phyloP scores from a whole-genome alignment of 1,140 invertebrate genomes.

The Coelopa frigida region DNA sequence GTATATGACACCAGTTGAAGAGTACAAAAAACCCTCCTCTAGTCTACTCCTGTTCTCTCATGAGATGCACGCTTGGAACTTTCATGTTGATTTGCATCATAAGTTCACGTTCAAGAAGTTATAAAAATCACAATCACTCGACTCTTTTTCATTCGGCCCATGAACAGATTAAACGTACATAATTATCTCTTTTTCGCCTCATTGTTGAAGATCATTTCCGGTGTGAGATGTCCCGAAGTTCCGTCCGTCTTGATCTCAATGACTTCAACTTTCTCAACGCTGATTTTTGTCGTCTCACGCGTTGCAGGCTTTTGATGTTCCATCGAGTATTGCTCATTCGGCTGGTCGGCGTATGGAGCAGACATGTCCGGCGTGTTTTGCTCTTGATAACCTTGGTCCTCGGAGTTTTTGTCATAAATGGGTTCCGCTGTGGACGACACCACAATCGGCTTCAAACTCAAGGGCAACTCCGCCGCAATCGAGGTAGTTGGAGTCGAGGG shows the following conservation, averaged over 20 bases:
- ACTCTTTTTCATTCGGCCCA: too few relatives aligned
- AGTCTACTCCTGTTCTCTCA: too few relatives aligned
- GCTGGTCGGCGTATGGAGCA: too few relatives aligned
- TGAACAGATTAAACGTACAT: neutral
- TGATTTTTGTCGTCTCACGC: slow-evolving; percentile 23
- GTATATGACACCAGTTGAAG: too few relatives aligned
- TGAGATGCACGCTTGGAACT: too few relatives aligned
- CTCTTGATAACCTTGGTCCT: slow-evolving; percentile 18
- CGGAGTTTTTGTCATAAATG: slow-evolving; percentile 9
- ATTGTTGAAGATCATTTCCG: slow-evolving; percentile 11
- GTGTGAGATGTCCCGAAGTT: slow-evolving; percentile 38
- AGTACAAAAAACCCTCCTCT: too few relatives aligned
- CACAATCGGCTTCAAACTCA: slow-evolving; percentile 27
- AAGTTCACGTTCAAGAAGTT: too few relatives aligned
- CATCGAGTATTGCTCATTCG: too few relatives aligned
- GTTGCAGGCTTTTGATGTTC: too few relatives aligned
- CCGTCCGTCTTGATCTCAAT: slow-evolving; percentile 43
- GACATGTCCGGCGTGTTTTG: too few relatives aligned
- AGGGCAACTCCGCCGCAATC: slow-evolving; percentile 15
- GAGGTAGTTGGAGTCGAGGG: slow-evolving; percentile 24
- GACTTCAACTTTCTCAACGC: slow-evolving; percentile 40
- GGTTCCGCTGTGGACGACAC: slow-evolving; percentile 13
- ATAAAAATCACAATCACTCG: too few relatives aligned
- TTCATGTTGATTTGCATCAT: too few relatives aligned
- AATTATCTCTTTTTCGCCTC: neutral